Percentiles rank a stretch among this genome's conserved stretches.
phyloP scores from a whole-genome alignment of 2,888 invertebrate genomes.

The Pachydiplax longipennis region DNA sequence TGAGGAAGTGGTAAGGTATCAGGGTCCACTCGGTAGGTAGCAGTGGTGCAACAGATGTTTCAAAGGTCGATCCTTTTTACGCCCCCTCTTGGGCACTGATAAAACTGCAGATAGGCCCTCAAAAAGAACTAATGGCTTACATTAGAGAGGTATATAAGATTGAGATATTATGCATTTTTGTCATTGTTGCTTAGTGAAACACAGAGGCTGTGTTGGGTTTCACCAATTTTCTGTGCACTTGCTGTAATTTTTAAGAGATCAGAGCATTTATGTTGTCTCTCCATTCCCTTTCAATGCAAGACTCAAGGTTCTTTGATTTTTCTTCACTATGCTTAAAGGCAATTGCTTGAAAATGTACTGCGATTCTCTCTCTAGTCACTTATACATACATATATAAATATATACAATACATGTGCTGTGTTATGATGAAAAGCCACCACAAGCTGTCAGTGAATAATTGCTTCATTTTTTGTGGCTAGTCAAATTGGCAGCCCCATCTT shows the following conservation, averaged over 20 bases:
- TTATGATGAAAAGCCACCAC: constrained; percentile 16
- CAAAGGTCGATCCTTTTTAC: neutral
- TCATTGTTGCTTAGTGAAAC: constrained; percentile 42
- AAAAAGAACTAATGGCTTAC: constrained; percentile 29
- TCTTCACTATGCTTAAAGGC: constrained; percentile 24
- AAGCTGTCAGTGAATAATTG: neutral
- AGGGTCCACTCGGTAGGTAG: constrained; percentile 40
- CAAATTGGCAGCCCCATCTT: constrained; percentile 32
- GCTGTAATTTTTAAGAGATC: constrained; percentile 39
- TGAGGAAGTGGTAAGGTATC: constrained; percentile 35
- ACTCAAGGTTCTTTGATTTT: constrained; percentile 2
- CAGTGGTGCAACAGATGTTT: constrained; percentile 26
- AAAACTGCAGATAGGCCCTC: constrained; percentile 39
- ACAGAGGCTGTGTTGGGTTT: constrained; percentile 25
- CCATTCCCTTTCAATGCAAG: constrained; percentile 1
- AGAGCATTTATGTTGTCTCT: constrained; percentile 32
- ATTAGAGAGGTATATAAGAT: constrained; percentile 34
- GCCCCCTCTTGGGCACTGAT: neutral
- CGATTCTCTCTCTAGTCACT: constrained; percentile 43
- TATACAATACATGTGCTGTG: neutral
- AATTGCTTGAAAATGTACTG: constrained; percentile 30
- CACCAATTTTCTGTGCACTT: constrained; percentile 38
- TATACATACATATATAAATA: neutral
- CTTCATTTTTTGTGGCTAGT: constrained; percentile 17
- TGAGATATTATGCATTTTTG: constrained; percentile 38